phyloP scores from a whole-genome alignment of 2,888 invertebrate genomes.

The Dusona sp. region DNA sequence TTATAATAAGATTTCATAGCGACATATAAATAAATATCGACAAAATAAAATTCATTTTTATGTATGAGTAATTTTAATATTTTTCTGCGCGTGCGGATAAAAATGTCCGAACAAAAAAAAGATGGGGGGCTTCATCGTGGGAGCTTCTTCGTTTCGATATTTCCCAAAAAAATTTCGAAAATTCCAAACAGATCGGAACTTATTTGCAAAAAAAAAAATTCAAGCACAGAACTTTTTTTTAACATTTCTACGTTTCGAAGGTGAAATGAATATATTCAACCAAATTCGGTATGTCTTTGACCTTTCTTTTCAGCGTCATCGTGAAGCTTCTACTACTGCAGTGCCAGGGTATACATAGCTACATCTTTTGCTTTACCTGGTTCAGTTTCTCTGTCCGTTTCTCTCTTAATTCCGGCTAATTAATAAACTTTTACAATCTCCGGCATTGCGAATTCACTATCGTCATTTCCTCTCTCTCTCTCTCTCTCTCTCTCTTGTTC shows the following conservation, averaged over 20 bases:
- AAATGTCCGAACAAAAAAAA: too few relatives aligned
- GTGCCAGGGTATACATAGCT: conserved; percentile 32
- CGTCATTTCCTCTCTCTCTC: conserved; percentile 44
- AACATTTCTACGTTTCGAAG: not conserved
- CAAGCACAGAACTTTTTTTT: not conserved
- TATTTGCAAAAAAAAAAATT: not conserved
- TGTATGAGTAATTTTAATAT: not conserved
- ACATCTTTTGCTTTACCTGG: conserved; percentile 42
- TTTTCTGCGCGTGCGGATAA: not conserved
- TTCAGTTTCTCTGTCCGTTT: conserved; percentile 41
- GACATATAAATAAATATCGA: not conserved
- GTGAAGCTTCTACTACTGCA: conserved; percentile 32
- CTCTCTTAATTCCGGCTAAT: conserved; percentile 81
- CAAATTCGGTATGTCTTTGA: conserved; percentile 48
- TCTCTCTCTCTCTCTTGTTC: conserved; percentile 40
- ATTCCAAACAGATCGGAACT: not conserved
- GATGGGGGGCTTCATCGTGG: too few relatives aligned
- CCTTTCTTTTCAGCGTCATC: conserved; percentile 27
- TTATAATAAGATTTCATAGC: not conserved
- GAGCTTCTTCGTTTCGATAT: too few relatives aligned
- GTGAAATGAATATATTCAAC: conserved; percentile 6
- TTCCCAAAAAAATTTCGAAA: too few relatives aligned
- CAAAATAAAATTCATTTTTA: not conserved
- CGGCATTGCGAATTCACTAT: conserved; percentile 53
- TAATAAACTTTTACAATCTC: conserved; percentile 82